These are phyloP conservation scores for Apamea crenata DNA, from an alignment of 2,888 invertebrate genomes.

Conservation along the genomic window DNA sequence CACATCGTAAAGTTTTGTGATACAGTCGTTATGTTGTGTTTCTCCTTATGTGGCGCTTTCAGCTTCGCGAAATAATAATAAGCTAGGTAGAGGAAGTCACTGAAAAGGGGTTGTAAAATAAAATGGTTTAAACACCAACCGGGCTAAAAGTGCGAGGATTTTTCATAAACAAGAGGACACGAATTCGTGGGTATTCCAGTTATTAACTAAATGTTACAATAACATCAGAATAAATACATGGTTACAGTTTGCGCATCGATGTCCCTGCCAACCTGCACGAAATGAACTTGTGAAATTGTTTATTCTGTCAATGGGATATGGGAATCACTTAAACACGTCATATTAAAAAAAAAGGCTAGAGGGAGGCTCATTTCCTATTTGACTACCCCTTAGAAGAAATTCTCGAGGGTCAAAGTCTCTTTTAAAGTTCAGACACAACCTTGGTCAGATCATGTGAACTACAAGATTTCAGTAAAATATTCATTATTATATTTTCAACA, in stretches of 20 bases:
- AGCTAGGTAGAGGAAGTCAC: not conserved
- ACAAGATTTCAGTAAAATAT: not conserved
- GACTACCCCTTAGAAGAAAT: not conserved
- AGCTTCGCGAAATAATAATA: conserved; percentile 42
- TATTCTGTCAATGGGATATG: not conserved
- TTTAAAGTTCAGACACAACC: not conserved
- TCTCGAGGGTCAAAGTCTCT: not conserved
- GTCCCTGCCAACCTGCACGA: no score
- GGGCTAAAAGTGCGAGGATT: not conserved
- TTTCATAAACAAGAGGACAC: not conserved
- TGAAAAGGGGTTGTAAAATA: conserved; percentile 5
- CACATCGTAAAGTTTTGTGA: conserved; percentile 46
- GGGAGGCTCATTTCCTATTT: not conserved
- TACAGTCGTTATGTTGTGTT: conserved; percentile 24
- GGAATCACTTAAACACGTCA: not conserved
- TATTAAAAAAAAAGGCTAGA: not conserved
- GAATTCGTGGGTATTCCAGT: not conserved
- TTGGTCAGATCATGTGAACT: not conserved
- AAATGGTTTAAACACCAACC: conserved; percentile 4
- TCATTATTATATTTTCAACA: not conserved
- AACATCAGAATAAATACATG: not conserved
- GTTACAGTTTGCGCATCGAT: no score
- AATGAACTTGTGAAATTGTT: not conserved
- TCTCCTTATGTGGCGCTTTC: conserved; percentile 15
- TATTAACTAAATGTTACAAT: not conserved